These are phyloP conservation scores for Drosophila orena DNA, from an alignment of 1,140 invertebrate species.

Conservation along the genomic window DNA sequence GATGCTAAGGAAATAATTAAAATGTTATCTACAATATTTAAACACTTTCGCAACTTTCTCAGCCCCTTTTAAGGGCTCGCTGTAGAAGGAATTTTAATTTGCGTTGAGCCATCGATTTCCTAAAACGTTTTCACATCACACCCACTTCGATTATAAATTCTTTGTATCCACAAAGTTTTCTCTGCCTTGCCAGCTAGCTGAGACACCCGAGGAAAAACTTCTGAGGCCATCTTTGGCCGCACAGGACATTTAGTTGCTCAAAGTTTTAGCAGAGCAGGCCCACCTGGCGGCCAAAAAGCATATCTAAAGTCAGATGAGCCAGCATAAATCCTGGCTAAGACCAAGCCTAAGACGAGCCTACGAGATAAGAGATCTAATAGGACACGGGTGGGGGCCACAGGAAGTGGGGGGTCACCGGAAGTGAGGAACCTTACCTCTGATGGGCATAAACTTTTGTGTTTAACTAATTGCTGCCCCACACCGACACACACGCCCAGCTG, in stretches of 20 bases:
- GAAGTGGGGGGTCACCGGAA: conserved; percentile 21
- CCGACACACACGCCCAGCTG: conserved; percentile 8
- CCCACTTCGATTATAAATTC: conserved; percentile 41
- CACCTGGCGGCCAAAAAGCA: conserved; percentile 13
- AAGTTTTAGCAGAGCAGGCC: conserved; percentile 37
- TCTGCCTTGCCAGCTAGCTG: conserved; percentile 3
- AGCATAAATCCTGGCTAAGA: conserved; percentile 45
- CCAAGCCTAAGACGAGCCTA: conserved; percentile 29
- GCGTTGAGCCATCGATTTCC: conserved; percentile 28
- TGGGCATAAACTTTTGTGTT: conserved; percentile 67
- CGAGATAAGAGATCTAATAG: conserved; percentile 20
- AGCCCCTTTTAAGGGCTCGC: not conserved
- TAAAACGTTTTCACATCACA: conserved; percentile 23
- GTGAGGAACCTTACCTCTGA: conserved; percentile 28
- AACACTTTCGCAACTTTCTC: conserved; percentile 3
- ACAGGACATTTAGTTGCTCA: conserved; percentile 52
- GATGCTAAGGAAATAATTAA: conserved; percentile 5
- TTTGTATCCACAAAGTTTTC: conserved; percentile 40
- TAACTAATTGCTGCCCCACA: conserved; percentile 70
- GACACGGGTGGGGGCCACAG: not conserved
- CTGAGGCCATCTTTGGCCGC: conserved; percentile 17
- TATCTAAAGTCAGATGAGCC: conserved; percentile 39
- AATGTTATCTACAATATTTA: conserved; percentile 3
- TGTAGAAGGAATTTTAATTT: conserved; percentile 36
- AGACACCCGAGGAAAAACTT: conserved; percentile 24